Percentiles rank a stretch among this genome's conserved stretches.
phyloP scores from a whole-genome alignment of 2,888 invertebrate species.

The Colostygia pectinataria region DNA sequence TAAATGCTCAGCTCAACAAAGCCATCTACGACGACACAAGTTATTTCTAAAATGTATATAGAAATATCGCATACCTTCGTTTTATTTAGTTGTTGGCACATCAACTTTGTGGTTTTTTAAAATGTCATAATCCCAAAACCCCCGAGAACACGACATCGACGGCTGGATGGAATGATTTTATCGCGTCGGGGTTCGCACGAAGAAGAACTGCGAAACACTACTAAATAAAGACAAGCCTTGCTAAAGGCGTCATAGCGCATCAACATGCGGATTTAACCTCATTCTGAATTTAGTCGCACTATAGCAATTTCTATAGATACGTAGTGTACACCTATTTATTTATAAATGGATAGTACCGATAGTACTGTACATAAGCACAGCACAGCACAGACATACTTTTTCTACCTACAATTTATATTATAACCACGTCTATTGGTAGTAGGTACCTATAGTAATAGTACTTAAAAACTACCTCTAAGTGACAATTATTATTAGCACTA shows the following conservation, averaged over 20 bases:
- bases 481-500: no score
- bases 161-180: conserved; percentile 83
- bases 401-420: no score
- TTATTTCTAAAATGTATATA: conserved; percentile 49
- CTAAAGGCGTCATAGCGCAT: conserved; percentile 33
- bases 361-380: no score
- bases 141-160: conserved; percentile 82
- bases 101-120: conserved; percentile 72
- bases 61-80: conserved; percentile 67
- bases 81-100: conserved; percentile 80
- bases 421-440: no score
- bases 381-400: no score
- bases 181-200: conserved; percentile 79
- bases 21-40: conserved; percentile 60
- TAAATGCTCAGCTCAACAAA: conserved; percentile 74
- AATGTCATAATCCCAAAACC: conserved; percentile 80
- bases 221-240: conserved; percentile 56
- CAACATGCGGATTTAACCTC: conserved; percentile 42
- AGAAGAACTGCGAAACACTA: conserved; percentile 58
- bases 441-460: no score
- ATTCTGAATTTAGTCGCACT: conserved; percentile 61
- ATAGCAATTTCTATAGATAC: conserved; percentile 65
- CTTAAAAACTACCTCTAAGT: no score
- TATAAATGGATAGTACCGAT: not conserved
- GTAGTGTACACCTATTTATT: not conserved